A percentile compares a stretch with the other conserved stretches of the same genome.
Conservation (phyloP, 2,888 invertebrate genomes). For the Terebella lapidaria region DNA sequence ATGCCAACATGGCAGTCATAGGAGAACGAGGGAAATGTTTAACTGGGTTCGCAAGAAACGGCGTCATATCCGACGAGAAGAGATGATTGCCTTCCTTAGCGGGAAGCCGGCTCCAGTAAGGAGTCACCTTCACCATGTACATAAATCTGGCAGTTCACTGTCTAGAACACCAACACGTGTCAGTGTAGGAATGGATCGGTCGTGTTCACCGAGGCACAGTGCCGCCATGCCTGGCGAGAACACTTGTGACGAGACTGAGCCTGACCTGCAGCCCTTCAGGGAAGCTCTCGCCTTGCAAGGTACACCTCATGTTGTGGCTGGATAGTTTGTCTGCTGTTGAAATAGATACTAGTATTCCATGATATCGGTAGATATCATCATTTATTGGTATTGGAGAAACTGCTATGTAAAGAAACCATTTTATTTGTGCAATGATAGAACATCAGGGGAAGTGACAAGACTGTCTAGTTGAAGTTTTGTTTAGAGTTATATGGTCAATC, state of each 20-base stretch:
- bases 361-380: too few relatives aligned
- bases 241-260: constrained; percentile 47
- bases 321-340: too few relatives aligned
- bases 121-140: constrained; percentile 18
- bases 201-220: constrained; percentile 25
- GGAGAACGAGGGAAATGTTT: constrained; percentile 69
- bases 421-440: too few relatives aligned
- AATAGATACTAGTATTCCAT: too few relatives aligned
- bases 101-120: constrained; percentile 61
- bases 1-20: constrained; percentile 68
- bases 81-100: constrained; percentile 70
- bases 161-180: constrained; percentile 10
- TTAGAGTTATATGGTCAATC: too few relatives aligned
- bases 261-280: constrained; percentile 69
- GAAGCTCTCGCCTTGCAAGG: constrained; percentile 67
- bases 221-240: constrained; percentile 7
- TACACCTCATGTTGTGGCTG: too few relatives aligned
- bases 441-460: too few relatives aligned
- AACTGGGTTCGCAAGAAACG: constrained; percentile 70
- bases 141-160: neutral
- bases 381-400: too few relatives aligned
- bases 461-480: too few relatives aligned
- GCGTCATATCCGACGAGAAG: constrained; percentile 70
- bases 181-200: constrained; percentile 29
- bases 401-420: too few relatives aligned